Evolutionary conservation across 2,113 vertebrate species (phyloP).

Genomic region (Silurus glanis): DNA sequence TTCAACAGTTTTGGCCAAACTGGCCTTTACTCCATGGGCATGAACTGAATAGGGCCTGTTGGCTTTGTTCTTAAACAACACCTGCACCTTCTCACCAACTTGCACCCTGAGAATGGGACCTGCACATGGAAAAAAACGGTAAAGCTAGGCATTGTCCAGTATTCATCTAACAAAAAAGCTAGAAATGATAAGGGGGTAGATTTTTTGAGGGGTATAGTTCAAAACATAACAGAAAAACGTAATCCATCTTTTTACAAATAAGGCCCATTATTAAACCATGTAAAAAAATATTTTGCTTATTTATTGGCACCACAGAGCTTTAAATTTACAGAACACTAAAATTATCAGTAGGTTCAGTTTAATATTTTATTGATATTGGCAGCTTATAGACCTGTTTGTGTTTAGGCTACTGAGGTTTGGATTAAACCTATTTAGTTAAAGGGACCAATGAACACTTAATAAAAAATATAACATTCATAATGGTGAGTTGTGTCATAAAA

Average conservation of each 20-base stretch:
- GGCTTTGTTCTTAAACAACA: conserved; percentile 92
- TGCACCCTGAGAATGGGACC: conserved; percentile 86
- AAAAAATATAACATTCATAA: background rate
- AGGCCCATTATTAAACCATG: background rate
- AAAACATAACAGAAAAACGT: too few relatives aligned
- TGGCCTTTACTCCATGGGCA: conserved; percentile 80
- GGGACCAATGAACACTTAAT: too few relatives aligned
- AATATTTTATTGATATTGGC: too few relatives aligned
- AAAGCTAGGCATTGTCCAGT: background rate
- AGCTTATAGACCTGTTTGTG: background rate
- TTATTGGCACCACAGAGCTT: too few relatives aligned
- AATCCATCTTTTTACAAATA: background rate
- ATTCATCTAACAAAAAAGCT: background rate
- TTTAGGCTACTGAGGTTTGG: background rate
- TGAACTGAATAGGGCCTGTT: conserved; percentile 78
- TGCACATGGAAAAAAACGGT: conserved; percentile 54
- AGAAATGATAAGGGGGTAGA: too few relatives aligned
- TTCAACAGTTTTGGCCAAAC: conserved; percentile 61
- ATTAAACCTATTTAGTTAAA: background rate
- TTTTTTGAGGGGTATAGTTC: too few relatives aligned
- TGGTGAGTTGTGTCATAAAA: background rate
- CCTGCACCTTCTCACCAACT: conserved; percentile 81
- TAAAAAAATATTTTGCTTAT: background rate
- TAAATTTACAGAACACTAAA: too few relatives aligned
- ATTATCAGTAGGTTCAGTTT: background rate